A percentile compares a stretch with the other conserved stretches of the same genome.
Conservation (phyloP, 2,113 vertebrate species). For the Struthio camelus region DNA sequence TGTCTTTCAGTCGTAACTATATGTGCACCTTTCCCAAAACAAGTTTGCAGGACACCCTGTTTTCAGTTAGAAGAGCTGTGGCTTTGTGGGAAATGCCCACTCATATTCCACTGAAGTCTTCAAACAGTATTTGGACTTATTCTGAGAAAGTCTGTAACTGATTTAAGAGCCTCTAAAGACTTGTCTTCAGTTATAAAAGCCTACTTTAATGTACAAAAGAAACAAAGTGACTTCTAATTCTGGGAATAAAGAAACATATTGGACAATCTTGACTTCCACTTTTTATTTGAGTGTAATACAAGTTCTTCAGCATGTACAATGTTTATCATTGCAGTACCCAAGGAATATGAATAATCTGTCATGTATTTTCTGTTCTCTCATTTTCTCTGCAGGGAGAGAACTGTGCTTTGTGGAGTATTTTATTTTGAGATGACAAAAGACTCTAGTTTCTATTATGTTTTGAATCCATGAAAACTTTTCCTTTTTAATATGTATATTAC, state of each 20-base stretch:
- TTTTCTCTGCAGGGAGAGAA: constrained; percentile 17
- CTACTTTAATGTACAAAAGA: constrained; percentile 23
- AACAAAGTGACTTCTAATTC: constrained; percentile 43
- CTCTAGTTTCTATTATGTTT: neutral
- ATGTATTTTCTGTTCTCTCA: constrained; percentile 22
- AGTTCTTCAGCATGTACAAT: constrained; percentile 13
- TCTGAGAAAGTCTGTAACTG: constrained; percentile 22
- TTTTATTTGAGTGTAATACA: constrained; percentile 17
- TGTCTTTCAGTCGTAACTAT: neutral
- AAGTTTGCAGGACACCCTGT: neutral
- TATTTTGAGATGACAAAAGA: constrained; percentile 17
- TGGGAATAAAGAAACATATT: constrained; percentile 15
- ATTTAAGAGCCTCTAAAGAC: constrained; percentile 41
- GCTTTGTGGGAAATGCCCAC: constrained; percentile 38
- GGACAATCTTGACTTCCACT: constrained; percentile 30
- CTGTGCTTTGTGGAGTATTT: neutral
- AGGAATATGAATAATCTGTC: constrained; percentile 43
- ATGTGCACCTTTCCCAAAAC: constrained; percentile 24
- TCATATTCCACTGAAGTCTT: neutral
- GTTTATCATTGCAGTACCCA: constrained; percentile 36
- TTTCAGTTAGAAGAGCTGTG: constrained; percentile 6
- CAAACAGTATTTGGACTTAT: constrained; percentile 3
- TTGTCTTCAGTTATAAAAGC: constrained; percentile 46
- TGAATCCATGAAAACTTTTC: neutral
- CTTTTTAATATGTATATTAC: neutral